Conservation (phyloP, 2,113 vertebrate genomes). For the Grammomys surdaster region DNA sequence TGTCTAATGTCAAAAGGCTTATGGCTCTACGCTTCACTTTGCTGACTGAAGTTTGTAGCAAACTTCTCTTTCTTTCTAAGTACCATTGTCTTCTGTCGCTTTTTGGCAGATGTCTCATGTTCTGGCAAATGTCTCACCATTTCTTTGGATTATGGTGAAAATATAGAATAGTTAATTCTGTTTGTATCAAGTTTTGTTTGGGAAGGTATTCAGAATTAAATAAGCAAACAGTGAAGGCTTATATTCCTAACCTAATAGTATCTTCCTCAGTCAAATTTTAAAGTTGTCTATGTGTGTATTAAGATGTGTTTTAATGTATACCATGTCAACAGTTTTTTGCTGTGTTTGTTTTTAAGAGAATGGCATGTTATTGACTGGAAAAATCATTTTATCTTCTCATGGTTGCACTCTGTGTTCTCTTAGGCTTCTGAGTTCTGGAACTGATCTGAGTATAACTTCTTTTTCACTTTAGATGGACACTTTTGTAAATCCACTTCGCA, state of each 20-base stretch:
- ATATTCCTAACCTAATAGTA: slow-evolving; percentile 25
- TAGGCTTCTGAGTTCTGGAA: slow-evolving; percentile 60
- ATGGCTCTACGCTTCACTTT: too few species aligned
- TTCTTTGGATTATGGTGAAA: slow-evolving; percentile 25
- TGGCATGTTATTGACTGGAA: slow-evolving; percentile 16
- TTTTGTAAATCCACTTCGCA: slow-evolving; percentile 98
- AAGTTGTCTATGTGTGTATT: neutral
- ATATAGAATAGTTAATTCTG: neutral
- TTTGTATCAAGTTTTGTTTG: slow-evolving; percentile 21
- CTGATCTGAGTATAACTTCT: slow-evolving; percentile 72
- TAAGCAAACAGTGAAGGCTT: slow-evolving; percentile 36
- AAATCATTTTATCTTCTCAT: neutral
- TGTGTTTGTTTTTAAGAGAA: neutral
- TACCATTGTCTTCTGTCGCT: neutral
- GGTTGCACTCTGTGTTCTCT: slow-evolving; percentile 74
- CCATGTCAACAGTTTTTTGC: neutral
- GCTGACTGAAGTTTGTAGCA: neutral
- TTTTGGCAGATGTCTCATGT: neutral
- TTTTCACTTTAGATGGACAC: slow-evolving; percentile 95
- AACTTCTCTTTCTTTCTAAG: neutral
- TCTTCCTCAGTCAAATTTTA: neutral
- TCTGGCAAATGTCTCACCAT: neutral
- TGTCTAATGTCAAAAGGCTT: neutral
- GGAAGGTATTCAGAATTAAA: neutral
- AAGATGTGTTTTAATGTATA: slow-evolving; percentile 26